A percentile compares a stretch with the other conserved stretches of the same genome.
phyloP scores from a whole-genome alignment of 2,113 vertebrate genomes.

The Microcebus tavaratra region DNA sequence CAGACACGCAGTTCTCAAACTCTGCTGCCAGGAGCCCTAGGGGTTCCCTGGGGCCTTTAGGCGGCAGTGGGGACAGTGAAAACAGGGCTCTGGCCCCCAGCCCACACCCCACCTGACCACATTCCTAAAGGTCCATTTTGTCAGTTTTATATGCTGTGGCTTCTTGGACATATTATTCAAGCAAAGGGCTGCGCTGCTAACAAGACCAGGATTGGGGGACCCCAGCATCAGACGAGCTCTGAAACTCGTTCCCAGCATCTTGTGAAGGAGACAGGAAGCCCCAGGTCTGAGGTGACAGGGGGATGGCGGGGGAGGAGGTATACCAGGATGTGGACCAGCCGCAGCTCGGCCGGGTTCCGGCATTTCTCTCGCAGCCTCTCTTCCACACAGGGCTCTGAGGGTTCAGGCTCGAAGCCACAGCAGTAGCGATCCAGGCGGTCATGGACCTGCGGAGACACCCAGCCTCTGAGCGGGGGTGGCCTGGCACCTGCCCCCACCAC shows the following conservation, averaged over 20 bases:
- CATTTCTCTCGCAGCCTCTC: slow-evolving; percentile 92
- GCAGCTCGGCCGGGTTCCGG: slow-evolving; percentile 85
- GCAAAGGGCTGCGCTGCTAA: background rate
- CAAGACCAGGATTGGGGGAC: background rate
- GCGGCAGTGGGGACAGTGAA: background rate
- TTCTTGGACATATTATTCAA: background rate
- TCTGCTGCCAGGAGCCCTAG: background rate
- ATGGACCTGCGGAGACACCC: slow-evolving; percentile 86
- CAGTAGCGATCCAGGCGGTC: slow-evolving; percentile 96
- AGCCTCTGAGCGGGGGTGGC: background rate
- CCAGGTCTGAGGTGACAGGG: background rate
- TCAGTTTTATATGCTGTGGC: background rate
- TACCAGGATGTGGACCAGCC: slow-evolving; percentile 97
- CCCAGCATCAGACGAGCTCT: background rate
- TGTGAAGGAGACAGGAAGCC: background rate
- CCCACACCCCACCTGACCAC: background rate
- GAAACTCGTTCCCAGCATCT: rapidly evolving
- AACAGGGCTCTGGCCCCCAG: background rate
- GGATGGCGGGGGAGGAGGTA: rapidly evolving
- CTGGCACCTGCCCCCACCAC: background rate
- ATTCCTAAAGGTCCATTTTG: background rate
- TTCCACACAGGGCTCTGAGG: slow-evolving; percentile 91
- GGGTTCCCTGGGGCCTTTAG: background rate
- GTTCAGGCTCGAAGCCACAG: slow-evolving; percentile 93
- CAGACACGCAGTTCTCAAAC: background rate